A percentile compares a stretch with the other conserved stretches of the same genome.
Evolutionary conservation across 2,888 invertebrate species (phyloP).

Genomic region (Gari tellinella): DNA sequence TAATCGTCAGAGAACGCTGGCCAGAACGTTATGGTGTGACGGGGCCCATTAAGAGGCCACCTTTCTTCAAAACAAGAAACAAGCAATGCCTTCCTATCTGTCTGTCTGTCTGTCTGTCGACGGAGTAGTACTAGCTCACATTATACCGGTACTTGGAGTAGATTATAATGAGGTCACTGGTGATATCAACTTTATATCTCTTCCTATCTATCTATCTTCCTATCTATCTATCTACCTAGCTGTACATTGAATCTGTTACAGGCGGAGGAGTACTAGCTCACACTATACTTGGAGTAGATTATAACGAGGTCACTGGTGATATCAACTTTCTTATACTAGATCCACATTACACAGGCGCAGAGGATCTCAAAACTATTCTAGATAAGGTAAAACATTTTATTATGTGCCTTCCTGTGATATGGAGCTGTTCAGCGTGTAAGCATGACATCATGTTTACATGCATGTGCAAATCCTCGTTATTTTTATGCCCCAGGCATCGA

Average conservation of each 20-base stretch:
- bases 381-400: conserved; percentile 81
- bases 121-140: conserved; percentile 98
- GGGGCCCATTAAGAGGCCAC: no score
- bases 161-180: conserved; percentile 93
- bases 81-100: no score
- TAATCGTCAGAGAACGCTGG: no score
- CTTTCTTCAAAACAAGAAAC: no score
- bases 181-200: conserved; percentile 94
- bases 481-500: no score
- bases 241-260: conserved; percentile 81
- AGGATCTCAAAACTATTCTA: conserved; percentile 88
- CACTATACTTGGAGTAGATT: conserved; percentile 97
- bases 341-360: conserved; percentile 97
- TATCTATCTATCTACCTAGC: neutral
- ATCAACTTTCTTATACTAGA: conserved; percentile 97
- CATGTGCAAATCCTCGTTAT: no score
- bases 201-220: conserved; percentile 90
- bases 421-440: no score
- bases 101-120: no score
- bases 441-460: no score
- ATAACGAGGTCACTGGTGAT: conserved; percentile 91
- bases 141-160: conserved; percentile 97
- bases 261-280: conserved; percentile 99
- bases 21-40: no score
- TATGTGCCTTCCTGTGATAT: no score